Percentiles rank a stretch among this genome's conserved stretches.
Conservation (phyloP, 2,797 vertebrate species). For the Phoebastria nigripes region DNA sequence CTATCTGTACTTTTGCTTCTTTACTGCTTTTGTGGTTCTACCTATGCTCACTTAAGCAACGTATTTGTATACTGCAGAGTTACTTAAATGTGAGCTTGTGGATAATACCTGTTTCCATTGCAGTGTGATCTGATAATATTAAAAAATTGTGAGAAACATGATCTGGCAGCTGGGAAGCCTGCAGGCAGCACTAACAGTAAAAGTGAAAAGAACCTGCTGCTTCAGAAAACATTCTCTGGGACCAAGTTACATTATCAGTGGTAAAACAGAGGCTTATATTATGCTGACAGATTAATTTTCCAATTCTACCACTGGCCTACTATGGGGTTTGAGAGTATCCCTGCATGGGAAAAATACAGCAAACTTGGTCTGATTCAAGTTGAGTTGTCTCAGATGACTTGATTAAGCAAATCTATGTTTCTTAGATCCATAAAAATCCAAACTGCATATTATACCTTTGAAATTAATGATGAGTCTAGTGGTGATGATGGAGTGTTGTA, state of each 20-base stretch:
- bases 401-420: not conserved
- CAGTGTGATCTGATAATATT: not conserved
- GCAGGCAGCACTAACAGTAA: not conserved
- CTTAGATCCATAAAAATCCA: not conserved
- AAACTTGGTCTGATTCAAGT: fast-evolving
- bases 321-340: not conserved
- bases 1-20: not conserved
- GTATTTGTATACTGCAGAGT: not conserved
- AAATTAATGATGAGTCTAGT: not conserved
- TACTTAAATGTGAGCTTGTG: not conserved
- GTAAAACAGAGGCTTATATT: not conserved
- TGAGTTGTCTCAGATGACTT: not conserved
- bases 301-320: not conserved
- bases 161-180: not conserved
- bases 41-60: not conserved
- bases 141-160: not conserved
- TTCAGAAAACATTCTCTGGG: not conserved
- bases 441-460: not conserved
- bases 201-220: not conserved
- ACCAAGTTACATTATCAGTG: not conserved
- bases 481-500: not conserved
- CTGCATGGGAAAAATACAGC: not conserved
- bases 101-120: not conserved
- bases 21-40: not conserved
- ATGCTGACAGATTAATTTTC: not conserved